Percentiles rank a stretch among this genome's conserved stretches.
phyloP scores from a whole-genome alignment of 2,113 vertebrate genomes.

The Rhinolophus ferrumequinum region DNA sequence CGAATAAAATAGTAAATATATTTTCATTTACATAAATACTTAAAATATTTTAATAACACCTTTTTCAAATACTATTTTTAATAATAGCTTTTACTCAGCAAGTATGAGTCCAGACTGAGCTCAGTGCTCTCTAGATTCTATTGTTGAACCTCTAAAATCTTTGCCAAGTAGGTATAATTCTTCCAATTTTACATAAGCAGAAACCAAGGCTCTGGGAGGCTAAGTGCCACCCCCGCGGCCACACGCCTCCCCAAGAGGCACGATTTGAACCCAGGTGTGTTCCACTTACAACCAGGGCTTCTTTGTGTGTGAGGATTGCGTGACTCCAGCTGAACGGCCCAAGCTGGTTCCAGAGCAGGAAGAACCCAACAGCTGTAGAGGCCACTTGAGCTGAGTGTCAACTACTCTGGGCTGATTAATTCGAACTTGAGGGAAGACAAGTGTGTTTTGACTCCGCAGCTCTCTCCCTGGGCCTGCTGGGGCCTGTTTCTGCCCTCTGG shows the following conservation, averaged over 20 bases:
- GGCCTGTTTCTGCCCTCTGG: not conserved
- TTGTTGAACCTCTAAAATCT: not conserved
- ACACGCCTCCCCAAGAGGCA: not conserved
- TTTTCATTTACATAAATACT: not conserved
- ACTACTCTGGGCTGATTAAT: not conserved
- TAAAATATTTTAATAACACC: not conserved
- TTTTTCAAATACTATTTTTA: not conserved
- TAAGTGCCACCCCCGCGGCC: not conserved
- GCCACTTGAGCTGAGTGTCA: not conserved
- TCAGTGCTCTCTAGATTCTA: fast-evolving
- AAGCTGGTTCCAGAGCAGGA: not conserved
- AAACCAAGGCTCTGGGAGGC: not conserved
- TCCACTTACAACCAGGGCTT: not conserved
- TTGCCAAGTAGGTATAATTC: not conserved
- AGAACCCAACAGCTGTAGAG: not conserved
- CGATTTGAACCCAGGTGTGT: fast-evolving
- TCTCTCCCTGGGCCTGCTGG: not conserved
- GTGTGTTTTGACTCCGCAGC: not conserved
- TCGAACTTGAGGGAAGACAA: not conserved
- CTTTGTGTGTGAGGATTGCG: fast-evolving
- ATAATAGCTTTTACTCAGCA: not conserved
- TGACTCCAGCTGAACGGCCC: not conserved
- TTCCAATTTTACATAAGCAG: not conserved
- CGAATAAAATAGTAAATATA: not conserved
- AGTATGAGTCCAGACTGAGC: not conserved